Evolutionary conservation across 2,888 invertebrate species (phyloP).

Genomic region (Strigamia crassipes): DNA sequence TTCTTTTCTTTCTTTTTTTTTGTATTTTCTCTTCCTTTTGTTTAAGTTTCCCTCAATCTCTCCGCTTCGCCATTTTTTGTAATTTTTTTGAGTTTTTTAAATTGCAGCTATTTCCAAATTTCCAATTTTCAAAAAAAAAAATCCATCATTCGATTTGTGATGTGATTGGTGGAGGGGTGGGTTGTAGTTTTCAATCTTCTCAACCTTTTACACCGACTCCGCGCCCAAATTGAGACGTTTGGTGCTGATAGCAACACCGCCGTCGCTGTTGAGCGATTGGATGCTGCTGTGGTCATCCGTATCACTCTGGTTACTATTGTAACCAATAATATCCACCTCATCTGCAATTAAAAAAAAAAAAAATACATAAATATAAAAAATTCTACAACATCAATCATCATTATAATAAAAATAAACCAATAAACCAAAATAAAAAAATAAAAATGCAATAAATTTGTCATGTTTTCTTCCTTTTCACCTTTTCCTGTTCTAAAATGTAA

Average conservation of each 20-base stretch:
- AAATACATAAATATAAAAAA: background rate
- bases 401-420: no score
- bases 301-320: slow-evolving; percentile 79
- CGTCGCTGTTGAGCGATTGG: slow-evolving; percentile 71
- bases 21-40: background rate
- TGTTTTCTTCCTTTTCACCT: no score
- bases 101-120: slow-evolving; percentile 8
- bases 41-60: background rate
- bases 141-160: slow-evolving; percentile 23
- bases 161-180: slow-evolving; percentile 30
- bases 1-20: background rate
- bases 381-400: no score
- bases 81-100: slow-evolving; percentile 11
- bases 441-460: no score
- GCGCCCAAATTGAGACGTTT: slow-evolving; percentile 68
- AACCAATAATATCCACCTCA: slow-evolving; percentile 84
- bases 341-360: slow-evolving; percentile 65
- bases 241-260: slow-evolving; percentile 73
- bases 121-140: slow-evolving; percentile 5
- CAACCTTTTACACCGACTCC: slow-evolving; percentile 22
- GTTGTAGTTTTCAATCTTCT: slow-evolving; percentile 18
- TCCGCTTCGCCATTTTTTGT: background rate
- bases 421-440: no score
- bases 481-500: background rate
- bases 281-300: slow-evolving; percentile 74